Evolutionary conservation across 1,140 invertebrate species (phyloP), one percentile per base, ranked within the genome.

Genomic region (Drosophila prosaltans): DNA sequence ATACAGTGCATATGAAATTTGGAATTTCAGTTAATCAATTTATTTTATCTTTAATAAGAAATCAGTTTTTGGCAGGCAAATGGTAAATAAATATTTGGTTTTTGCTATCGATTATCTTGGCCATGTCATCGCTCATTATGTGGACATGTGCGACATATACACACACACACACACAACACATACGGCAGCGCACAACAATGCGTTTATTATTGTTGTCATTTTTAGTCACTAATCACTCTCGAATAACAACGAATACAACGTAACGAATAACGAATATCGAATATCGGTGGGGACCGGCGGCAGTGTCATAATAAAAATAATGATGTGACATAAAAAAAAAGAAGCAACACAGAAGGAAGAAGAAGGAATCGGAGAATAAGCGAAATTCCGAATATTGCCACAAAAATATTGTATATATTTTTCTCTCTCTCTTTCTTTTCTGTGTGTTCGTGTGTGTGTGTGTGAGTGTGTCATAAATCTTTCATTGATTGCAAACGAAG

Each of bases 401-500:
- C 43, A 69, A 75, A 36, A 62, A 62, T 62, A 58, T 60, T 45
- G 36, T 43, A 67, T 65, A 74, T 65, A 78, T 74, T 72, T 61
- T 66, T 65, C 36, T 65, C 28, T 16, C 39, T 28, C 26, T 10
- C 21, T 45, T 1, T n/a, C 3, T 54, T 69, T 41, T 16, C n/a
- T 54, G 59, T 55, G 7, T 72, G 62, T 43, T 5, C 24, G 21
- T 54, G n/a, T 69, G 51, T 54, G 55, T 77, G 64, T 80, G 59
- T 82, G 81, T 74, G 21, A 9, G 45, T 51, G 45, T 86, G 83
- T 86, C 83, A 86, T 86, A 86, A 86, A 86, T 86, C 83, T 86
- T 86, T 83, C 76, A 88, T 86, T 86, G 82, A 86, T 86, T 88
- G 82, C 82, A 86, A 86, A 86, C 80, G 82, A 86, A 86, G 83